phyloP scores from a whole-genome alignment of 2,113 vertebrate genomes.

The Rhombomys opimus region DNA sequence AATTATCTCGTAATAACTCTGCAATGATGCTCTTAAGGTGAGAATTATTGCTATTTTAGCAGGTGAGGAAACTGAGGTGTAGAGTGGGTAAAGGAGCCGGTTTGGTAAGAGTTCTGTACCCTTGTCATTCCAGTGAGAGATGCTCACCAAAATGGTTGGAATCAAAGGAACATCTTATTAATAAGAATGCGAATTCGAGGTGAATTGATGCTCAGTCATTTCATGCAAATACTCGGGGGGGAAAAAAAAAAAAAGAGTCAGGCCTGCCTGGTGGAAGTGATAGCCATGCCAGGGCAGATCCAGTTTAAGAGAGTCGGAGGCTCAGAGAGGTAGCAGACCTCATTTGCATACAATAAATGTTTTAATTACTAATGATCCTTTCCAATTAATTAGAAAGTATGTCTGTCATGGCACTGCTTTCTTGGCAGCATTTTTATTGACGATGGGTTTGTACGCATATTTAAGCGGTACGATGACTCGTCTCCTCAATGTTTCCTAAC shows the following conservation, averaged over 20 bases:
- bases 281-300: background rate
- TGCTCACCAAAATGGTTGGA: background rate
- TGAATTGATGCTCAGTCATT: background rate
- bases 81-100: background rate
- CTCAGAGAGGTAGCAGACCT: background rate
- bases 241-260: background rate
- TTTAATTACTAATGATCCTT: conserved; percentile 67
- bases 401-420: conserved; percentile 49
- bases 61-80: background rate
- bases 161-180: background rate
- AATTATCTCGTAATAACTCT: background rate
- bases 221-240: background rate
- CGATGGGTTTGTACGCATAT: conserved; percentile 6
- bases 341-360: conserved; percentile 60
- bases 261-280: background rate
- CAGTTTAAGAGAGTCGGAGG: conserved; percentile 29
- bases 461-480: conserved; percentile 12
- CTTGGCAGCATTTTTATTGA: conserved; percentile 57
- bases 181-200: background rate
- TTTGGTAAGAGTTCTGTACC: background rate
- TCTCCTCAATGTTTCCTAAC: conserved; percentile 54
- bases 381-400: conserved; percentile 71
- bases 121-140: background rate
- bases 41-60: background rate
- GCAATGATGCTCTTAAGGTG: too few species aligned